phyloP scores from a whole-genome alignment of 2,888 invertebrate genomes.

The Lathronympha strigana region DNA sequence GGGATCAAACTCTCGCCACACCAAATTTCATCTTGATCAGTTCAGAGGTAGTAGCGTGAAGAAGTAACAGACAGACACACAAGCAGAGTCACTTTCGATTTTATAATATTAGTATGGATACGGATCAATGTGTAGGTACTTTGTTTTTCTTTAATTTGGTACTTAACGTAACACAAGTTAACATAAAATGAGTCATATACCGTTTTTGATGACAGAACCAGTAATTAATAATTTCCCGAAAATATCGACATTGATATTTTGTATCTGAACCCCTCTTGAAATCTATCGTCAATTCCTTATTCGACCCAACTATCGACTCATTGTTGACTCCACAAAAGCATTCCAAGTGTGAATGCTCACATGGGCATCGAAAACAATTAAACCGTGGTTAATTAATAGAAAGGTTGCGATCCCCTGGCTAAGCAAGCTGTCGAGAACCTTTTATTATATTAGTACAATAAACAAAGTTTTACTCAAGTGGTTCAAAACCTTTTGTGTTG shows the following conservation, averaged over 20 bases:
- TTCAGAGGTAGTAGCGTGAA: too few species aligned
- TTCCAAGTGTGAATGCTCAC: constrained; percentile 37
- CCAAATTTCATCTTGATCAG: too few species aligned
- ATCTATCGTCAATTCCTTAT: constrained; percentile 8
- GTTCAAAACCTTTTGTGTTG: not conserved
- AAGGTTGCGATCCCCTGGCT: constrained; percentile 16
- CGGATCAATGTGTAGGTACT: too few species aligned
- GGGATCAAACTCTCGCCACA: too few species aligned
- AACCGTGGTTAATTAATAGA: constrained; percentile 32
- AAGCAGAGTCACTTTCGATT: too few species aligned
- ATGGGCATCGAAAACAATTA: constrained; percentile 37
- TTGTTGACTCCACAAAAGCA: constrained; percentile 39
- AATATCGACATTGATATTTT: constrained; percentile 17
- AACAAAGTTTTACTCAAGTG: not conserved
- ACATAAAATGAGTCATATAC: too few species aligned
- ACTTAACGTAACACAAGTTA: too few species aligned
- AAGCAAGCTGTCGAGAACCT: not conserved
- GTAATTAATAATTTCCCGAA: not conserved
- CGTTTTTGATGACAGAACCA: too few species aligned
- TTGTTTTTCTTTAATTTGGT: too few species aligned
- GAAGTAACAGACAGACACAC: too few species aligned
- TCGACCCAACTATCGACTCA: constrained; percentile 27
- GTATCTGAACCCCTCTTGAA: not conserved
- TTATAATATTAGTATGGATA: too few species aligned
- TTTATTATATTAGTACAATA: not conserved